phyloP scores from a whole-genome alignment of 2,888 invertebrate genomes.

The Pterostichus madidus region DNA sequence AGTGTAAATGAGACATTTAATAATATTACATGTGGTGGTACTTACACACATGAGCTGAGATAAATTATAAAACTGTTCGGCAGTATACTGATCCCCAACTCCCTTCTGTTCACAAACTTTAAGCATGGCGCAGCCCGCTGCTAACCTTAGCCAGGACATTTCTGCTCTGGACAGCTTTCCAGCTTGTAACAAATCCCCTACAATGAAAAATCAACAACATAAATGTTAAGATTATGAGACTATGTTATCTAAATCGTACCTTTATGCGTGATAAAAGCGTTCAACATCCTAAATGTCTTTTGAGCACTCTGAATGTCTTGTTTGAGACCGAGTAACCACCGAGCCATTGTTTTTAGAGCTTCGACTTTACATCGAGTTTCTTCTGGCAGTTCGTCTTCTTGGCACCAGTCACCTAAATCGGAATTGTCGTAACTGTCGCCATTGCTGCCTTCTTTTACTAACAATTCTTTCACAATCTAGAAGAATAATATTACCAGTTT shows the following conservation, averaged over 20 bases:
- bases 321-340: constrained; percentile 96
- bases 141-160: constrained; percentile 94
- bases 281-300: constrained; percentile 96
- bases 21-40: constrained; percentile 68
- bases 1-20: not conserved
- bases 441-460: constrained; percentile 88
- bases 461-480: constrained; percentile 94
- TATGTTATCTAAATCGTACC: constrained; percentile 86
- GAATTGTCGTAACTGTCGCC: constrained; percentile 75
- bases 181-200: constrained; percentile 80
- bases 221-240: constrained; percentile 13
- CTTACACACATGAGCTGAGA: constrained; percentile 93
- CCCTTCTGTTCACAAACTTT: constrained; percentile 98
- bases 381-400: constrained; percentile 91
- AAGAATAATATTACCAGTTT: constrained; percentile 62
- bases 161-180: constrained; percentile 89
- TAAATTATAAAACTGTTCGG: constrained; percentile 96
- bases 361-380: constrained; percentile 96
- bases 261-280: constrained; percentile 95
- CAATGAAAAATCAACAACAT: constrained; percentile 27
- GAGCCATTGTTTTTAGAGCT: constrained; percentile 96
- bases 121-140: constrained; percentile 96
- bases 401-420: constrained; percentile 86
- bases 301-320: constrained; percentile 92
- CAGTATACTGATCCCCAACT: constrained; percentile 95